Percentiles rank a stretch among this genome's conserved stretches.
phyloP scores from a whole-genome alignment of 2,797 vertebrate species.

The Vespertilio murinus region DNA sequence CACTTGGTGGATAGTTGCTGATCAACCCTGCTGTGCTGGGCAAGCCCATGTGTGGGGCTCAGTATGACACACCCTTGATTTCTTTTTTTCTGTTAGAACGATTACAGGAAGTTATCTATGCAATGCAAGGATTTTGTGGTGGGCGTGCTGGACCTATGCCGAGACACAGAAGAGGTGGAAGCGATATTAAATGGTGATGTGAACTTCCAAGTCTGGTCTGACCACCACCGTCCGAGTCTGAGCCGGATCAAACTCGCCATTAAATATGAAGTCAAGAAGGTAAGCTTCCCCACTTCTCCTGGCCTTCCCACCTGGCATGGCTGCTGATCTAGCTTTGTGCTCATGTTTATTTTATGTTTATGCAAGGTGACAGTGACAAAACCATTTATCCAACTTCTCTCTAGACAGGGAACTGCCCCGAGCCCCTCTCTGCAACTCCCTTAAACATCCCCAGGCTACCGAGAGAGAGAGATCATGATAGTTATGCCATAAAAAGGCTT shows the following conservation, averaged over 20 bases:
- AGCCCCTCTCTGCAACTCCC: not conserved
- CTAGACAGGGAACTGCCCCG: not conserved
- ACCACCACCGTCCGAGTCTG: constrained; percentile 93
- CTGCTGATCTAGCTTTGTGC: not conserved
- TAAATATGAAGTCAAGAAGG: constrained; percentile 98
- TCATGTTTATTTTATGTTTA: constrained; percentile 3
- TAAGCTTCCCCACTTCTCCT: constrained; percentile 72
- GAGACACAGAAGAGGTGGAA: constrained; percentile 96
- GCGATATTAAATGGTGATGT: constrained; percentile 96
- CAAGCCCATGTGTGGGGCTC: not conserved
- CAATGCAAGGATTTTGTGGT: constrained; percentile 99
- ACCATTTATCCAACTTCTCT: not conserved
- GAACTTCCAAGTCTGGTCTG: constrained; percentile 89
- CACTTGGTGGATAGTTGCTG: not conserved
- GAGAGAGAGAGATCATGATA: not conserved
- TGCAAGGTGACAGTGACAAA: not conserved
- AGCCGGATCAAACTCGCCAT: constrained; percentile 96
- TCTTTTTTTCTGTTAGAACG: constrained; percentile 87
- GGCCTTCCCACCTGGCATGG: not conserved
- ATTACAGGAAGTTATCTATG: constrained; percentile 98
- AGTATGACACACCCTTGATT: not conserved
- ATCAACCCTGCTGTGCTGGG: not conserved
- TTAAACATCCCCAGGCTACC: not conserved
- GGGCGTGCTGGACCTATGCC: constrained; percentile 96
- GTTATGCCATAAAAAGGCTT: not conserved